Evolutionary conservation across 1,140 invertebrate genomes (phyloP), one percentile per base, ranked within the genome.

Genomic region (Hormaphis cornu): DNA sequence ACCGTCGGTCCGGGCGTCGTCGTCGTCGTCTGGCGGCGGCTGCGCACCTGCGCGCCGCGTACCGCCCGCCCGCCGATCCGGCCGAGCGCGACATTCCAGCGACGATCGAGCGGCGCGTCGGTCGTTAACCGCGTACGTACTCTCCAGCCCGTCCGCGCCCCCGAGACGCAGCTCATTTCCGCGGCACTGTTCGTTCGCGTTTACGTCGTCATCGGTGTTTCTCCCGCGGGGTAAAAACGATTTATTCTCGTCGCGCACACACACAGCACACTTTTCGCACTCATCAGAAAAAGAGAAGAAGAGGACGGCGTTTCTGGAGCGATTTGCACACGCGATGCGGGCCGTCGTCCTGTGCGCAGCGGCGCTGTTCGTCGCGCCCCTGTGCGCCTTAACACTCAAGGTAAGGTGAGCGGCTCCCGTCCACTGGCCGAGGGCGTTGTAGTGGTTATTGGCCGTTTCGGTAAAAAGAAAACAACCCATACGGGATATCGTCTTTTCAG

Each of bases 271-370:
- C n/a, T 8, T 35, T 14, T n/a, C 4, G 9, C 7, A 61, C 37
- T 26, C 33, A 16, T 12, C 56, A 24, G 22, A 18, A 12, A 14
- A 18, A 44, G 3, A 18, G n/a, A 6, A 44, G n/a, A 3, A 44
- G 40, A 3, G 16, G 12, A 3, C 10, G 40, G 4, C 12, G 16
- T 14, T 14, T 14, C 3, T 14, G 3, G 33, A 20, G n/a, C 44
- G 40, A 66, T n/a, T n/a, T n/a, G n/a, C n/a, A n/a, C n/a, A n/a
- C n/a, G n/a, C 28, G 26, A 66, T 66, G 61, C n/a, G 61, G 61
- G 28, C 61, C 44, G 61, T 66, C 61, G 61, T 66, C 61, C 28
- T 66, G 61, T 66, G 44, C 61, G 61, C 61, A 66, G 61, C 44
- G 44, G 61, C 44, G 44, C 61, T 66, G 61, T 66, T 66, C 12